Percentiles rank a stretch among this genome's conserved stretches.
Evolutionary conservation across 2,888 invertebrate species (phyloP).

Genomic region (Gisinianus flammeolus): DNA sequence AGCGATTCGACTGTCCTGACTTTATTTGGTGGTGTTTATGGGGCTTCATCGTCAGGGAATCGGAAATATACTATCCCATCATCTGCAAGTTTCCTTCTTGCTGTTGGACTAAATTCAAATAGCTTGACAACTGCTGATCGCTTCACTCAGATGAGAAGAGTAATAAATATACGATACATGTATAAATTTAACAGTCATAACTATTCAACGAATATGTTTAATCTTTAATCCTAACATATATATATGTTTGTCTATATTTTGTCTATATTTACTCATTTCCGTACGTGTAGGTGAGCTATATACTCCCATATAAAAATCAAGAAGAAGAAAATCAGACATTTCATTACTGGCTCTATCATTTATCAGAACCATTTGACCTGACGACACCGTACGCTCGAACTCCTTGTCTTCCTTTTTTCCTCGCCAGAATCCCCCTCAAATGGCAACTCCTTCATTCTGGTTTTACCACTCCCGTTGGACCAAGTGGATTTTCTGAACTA

Average conservation of each 20-base stretch:
- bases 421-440: background rate
- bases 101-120: constrained; percentile 12
- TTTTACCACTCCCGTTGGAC: background rate
- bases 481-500: background rate
- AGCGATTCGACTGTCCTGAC: background rate
- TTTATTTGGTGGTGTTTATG: constrained; percentile 14
- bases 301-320: constrained; percentile 20
- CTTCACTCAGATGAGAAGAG: constrained; percentile 9
- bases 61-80: constrained; percentile 15
- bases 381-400: constrained; percentile 22
- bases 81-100: constrained; percentile 12
- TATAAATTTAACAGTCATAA: background rate
- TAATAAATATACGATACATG: no score
- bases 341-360: constrained; percentile 32
- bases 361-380: constrained; percentile 4
- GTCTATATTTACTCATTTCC: background rate
- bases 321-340: constrained; percentile 25
- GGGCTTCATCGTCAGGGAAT: background rate
- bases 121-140: background rate
- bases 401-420: constrained; percentile 25
- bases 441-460: constrained; percentile 14
- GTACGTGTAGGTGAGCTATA: constrained; percentile 13
- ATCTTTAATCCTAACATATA: background rate
- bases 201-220: no score
- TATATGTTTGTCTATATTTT: background rate